phyloP scores from a whole-genome alignment of 2,797 vertebrate genomes.

The Peromyscus attwateri region DNA sequence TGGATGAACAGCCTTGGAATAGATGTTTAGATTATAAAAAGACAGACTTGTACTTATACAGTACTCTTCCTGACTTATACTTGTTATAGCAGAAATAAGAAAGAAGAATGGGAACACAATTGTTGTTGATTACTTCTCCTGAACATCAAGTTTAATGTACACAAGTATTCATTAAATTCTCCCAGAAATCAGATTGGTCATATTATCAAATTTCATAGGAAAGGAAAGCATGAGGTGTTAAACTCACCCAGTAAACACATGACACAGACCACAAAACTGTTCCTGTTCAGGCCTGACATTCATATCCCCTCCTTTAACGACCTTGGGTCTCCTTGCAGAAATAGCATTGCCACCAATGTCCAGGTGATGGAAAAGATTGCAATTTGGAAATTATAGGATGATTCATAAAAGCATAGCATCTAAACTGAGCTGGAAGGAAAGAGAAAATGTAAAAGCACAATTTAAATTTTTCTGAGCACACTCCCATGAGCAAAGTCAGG shows the following conservation, averaged over 20 bases:
- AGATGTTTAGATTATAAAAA: background rate
- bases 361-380: background rate
- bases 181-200: background rate
- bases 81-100: slow-evolving; percentile 8
- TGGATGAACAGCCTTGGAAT: background rate
- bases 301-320: background rate
- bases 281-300: background rate
- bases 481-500: slow-evolving; percentile 12
- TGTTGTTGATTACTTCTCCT: background rate
- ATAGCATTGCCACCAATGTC: background rate
- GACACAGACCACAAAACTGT: background rate
- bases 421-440: background rate
- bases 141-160: background rate
- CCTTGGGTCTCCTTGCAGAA: background rate
- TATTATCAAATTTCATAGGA: slow-evolving; percentile 2
- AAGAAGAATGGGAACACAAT: background rate
- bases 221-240: background rate
- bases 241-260: background rate
- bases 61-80: background rate
- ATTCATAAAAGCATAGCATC: background rate
- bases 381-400: slow-evolving; percentile 51
- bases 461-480: background rate
- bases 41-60: background rate
- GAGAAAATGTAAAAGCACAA: background rate
- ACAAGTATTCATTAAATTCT: background rate